These are phyloP conservation scores for Branchellion lobata DNA, from an alignment of 2,888 invertebrate genomes.

Conservation along the genomic window DNA sequence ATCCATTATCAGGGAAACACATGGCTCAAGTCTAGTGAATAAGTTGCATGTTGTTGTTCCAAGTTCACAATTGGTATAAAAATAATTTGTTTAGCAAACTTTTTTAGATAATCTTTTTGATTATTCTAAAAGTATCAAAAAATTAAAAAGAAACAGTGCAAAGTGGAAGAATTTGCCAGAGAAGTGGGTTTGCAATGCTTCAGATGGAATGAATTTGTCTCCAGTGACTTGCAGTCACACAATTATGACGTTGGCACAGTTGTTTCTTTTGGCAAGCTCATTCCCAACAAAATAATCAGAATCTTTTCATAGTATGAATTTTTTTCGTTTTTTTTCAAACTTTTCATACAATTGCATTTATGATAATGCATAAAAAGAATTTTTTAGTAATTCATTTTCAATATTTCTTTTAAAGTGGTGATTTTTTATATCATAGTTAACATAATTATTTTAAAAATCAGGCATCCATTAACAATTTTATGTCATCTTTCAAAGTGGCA, in stretches of 20 bases:
- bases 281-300: conserved; percentile 74
- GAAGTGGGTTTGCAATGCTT: conserved; percentile 68
- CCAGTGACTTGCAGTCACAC: conserved; percentile 52
- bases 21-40: conserved; percentile 31
- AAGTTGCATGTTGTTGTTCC: conserved; percentile 40
- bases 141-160: conserved; percentile 52
- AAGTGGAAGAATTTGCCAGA: conserved; percentile 72
- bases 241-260: conserved; percentile 82
- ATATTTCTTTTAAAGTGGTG: too few species aligned
- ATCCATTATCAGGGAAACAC: background rate
- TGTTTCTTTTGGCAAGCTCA: conserved; percentile 88
- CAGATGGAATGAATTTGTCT: conserved; percentile 66
- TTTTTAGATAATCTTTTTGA: too few species aligned
- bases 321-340: background rate
- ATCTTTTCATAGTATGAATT: conserved; percentile 68
- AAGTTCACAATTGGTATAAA: background rate
- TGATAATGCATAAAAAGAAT: too few species aligned
- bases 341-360: background rate
- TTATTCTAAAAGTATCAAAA: background rate
- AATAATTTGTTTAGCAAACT: background rate
- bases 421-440: too few species aligned
- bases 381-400: too few species aligned
- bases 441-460: too few species aligned
- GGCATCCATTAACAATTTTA: too few species aligned
- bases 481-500: too few species aligned